A percentile compares a stretch with the other conserved stretches of the same genome.
Evolutionary conservation across 2,797 vertebrate species (phyloP).

Genomic region (Acropternis orthonyx): DNA sequence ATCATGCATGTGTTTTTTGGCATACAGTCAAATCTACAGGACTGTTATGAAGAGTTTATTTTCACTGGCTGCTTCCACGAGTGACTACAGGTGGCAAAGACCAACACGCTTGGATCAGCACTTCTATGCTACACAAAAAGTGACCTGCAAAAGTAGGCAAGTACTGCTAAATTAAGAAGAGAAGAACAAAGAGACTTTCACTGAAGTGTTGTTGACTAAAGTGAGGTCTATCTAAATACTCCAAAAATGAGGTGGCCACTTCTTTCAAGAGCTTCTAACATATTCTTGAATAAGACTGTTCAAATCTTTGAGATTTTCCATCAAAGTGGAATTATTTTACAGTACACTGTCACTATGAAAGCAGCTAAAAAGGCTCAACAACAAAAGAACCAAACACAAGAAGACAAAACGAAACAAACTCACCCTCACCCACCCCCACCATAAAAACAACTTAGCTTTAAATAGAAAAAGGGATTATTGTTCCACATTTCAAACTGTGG

Average conservation of each 20-base stretch:
- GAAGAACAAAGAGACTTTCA: neutral
- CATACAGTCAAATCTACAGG: constrained; percentile 13
- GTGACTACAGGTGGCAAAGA: constrained; percentile 66
- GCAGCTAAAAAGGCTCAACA: neutral
- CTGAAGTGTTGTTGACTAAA: neutral
- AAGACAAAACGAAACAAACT: neutral
- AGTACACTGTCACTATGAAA: neutral
- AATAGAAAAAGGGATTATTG: neutral
- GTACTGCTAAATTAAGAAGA: neutral
- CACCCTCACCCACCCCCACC: neutral
- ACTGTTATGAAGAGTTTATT: constrained; percentile 52
- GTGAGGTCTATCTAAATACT: neutral
- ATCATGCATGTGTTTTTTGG: constrained; percentile 44
- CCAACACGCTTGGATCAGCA: constrained; percentile 30
- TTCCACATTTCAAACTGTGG: neutral
- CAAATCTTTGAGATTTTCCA: neutral
- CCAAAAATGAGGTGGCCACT: neutral
- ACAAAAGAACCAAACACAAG: neutral
- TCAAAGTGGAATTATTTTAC: neutral
- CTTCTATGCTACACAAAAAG: constrained; percentile 14
- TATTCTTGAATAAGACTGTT: neutral
- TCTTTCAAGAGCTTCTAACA: neutral
- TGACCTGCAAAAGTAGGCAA: constrained; percentile 3
- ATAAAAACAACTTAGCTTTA: neutral
- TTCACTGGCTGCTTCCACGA: constrained; percentile 47